These are phyloP conservation scores for Omphaloscelis lunosa DNA, from an alignment of 2,888 invertebrate species.

Conservation along the genomic window DNA sequence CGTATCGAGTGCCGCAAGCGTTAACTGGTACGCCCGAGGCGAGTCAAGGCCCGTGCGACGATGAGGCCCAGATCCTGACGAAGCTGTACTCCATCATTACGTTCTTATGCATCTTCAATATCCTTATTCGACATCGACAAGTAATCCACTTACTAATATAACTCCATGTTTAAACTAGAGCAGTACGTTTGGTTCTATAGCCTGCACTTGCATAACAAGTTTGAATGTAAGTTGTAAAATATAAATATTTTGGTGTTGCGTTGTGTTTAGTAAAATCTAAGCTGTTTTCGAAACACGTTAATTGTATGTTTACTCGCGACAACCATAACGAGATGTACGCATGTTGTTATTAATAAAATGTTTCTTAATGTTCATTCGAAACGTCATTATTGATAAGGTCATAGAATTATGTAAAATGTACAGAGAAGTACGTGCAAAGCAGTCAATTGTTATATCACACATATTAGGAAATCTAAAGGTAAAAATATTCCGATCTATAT, in stretches of 20 bases:
- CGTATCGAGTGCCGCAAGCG: slow-evolving; percentile 89
- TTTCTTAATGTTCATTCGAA: slow-evolving; percentile 77
- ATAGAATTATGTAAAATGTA: slow-evolving; percentile 82
- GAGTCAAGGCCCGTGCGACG: slow-evolving; percentile 85
- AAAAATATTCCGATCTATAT: slow-evolving; percentile 61
- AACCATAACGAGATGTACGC: slow-evolving; percentile 53
- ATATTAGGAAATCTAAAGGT: slow-evolving; percentile 74
- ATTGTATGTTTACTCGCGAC: slow-evolving; percentile 59
- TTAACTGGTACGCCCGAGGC: slow-evolving; percentile 87
- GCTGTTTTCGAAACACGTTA: slow-evolving; percentile 63
- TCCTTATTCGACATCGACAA: slow-evolving; percentile 45
- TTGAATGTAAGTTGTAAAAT: slow-evolving; percentile 36
- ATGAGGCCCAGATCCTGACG: slow-evolving; percentile 79
- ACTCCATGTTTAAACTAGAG: slow-evolving; percentile 46
- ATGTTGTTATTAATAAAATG: slow-evolving; percentile 66
- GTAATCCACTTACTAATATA: slow-evolving; percentile 30
- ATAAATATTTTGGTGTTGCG: slow-evolving; percentile 41
- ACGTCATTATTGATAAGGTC: slow-evolving; percentile 82
- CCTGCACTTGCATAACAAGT: slow-evolving; percentile 46
- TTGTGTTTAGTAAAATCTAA: slow-evolving; percentile 50
- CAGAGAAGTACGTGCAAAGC: slow-evolving; percentile 81
- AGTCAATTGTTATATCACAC: slow-evolving; percentile 79
- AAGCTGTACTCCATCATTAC: slow-evolving; percentile 57
- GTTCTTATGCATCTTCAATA: slow-evolving; percentile 55
- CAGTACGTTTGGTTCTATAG: slow-evolving; percentile 41